Evolutionary conservation across 2,888 invertebrate genomes (phyloP), one percentile per base, ranked within the genome.

Genomic region (Protonemura montana): DNA sequence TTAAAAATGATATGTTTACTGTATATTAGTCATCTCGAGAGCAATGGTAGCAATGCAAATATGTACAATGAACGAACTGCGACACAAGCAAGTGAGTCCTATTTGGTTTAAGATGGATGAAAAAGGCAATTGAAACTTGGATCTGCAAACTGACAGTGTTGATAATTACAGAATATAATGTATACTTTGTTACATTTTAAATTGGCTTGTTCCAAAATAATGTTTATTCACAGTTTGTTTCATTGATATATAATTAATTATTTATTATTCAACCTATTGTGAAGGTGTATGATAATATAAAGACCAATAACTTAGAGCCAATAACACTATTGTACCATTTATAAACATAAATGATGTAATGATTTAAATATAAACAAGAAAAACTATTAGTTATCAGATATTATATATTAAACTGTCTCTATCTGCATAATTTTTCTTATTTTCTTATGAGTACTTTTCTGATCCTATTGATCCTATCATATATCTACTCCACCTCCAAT

Each of bases 161-260:
- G 21, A 59, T 21, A 59, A 41, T 41, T 59, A 21, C 59, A 59
- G 59, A 59, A 21, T n/a, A n/a, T n/a, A n/a, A n/a, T 7, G 59
- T 59, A 59, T 59, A 59, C 21, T 59, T 59, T 10, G 59, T 59
- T 59, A 59, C 21, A 59, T 59, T 59, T 59, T 7, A 59, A 59
- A 59, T 59, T 21, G 59, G 59, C 59, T 59, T 21, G 59, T 59
- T 59, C 59, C 59, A 59, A 59, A 59, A 59, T 59, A 21, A 59
- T 59, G 59, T 59, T 59, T 7, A 59, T 59, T 59, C 59, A 59
- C 59, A 59, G 59, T 59, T 59, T 59, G 59, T 59, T 59, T 81
- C 81, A 81, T 81, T 30, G 26, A 81, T 81, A 81, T 81, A 81
- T 81, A 81, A 81, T 81, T 81, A 81, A 28, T 81, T 81, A 81